These are phyloP conservation scores for Zaprionus ornatus DNA, from an alignment of 1,140 invertebrate genomes.

Conservation along the genomic window DNA sequence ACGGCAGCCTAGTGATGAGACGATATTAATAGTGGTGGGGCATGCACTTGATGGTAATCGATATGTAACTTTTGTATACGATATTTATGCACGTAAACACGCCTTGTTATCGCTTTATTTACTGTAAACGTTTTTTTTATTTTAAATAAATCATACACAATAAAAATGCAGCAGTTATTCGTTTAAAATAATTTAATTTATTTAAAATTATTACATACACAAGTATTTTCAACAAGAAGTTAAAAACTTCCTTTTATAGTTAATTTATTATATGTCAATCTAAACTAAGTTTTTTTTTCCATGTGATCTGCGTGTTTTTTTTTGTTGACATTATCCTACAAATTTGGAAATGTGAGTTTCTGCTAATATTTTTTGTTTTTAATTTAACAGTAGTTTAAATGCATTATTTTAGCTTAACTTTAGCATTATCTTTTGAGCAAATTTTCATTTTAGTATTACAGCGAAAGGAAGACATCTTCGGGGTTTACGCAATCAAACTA, in stretches of 20 bases:
- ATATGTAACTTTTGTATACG: slow-evolving; percentile 10
- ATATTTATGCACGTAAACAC: not conserved
- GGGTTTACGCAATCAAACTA: slow-evolving; percentile 16
- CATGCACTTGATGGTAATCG: slow-evolving; percentile 11
- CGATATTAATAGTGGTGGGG: slow-evolving; percentile 16
- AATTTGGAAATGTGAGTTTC: slow-evolving; percentile 55
- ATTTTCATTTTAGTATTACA: slow-evolving; percentile 72
- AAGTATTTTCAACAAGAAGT: slow-evolving; percentile 41
- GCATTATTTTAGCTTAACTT: slow-evolving; percentile 62
- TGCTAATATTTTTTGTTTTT: slow-evolving; percentile 23
- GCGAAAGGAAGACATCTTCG: slow-evolving; percentile 22
- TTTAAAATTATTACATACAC: slow-evolving; percentile 50
- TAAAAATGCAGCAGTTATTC: not conserved
- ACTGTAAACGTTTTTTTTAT: not conserved
- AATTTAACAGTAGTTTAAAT: slow-evolving; percentile 55
- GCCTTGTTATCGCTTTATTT: not conserved
- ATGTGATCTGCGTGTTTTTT: slow-evolving; percentile 55
- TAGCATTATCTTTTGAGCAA: slow-evolving; percentile 78
- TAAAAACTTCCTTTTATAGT: slow-evolving; percentile 32
- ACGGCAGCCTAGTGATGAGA: slow-evolving; percentile 22
- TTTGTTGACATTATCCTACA: slow-evolving; percentile 47
- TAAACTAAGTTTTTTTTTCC: slow-evolving; percentile 30
- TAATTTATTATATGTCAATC: slow-evolving; percentile 41
- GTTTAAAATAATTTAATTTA: slow-evolving; percentile 48
- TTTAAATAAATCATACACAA: not conserved